These are phyloP conservation scores for Coreius guichenoti DNA, from an alignment of 2,797 vertebrate species.

Conservation along the genomic window DNA sequence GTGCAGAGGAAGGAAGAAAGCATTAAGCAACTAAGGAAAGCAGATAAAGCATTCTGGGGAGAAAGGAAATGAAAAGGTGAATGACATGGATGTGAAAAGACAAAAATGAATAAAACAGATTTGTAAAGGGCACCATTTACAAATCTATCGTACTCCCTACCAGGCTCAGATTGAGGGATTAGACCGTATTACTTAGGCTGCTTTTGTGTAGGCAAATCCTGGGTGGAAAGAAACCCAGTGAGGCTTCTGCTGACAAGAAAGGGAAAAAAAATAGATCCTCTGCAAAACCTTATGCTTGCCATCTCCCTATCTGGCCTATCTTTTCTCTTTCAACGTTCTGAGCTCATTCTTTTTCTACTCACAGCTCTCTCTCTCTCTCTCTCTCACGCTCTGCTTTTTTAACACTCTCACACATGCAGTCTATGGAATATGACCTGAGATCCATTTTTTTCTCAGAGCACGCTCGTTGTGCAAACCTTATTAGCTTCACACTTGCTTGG, in stretches of 20 bases:
- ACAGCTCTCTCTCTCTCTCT: neutral
- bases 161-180: conserved; percentile 85
- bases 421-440: conserved; percentile 24
- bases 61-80: conserved; percentile 34
- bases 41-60: conserved; percentile 12
- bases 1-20: neutral
- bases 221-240: conserved; percentile 66
- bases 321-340: conserved; percentile 16
- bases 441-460: neutral
- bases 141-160: conserved; percentile 85
- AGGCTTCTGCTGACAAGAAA: conserved; percentile 40
- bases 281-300: conserved; percentile 48
- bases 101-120: conserved; percentile 76
- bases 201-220: conserved; percentile 83
- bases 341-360: conserved; percentile 23
- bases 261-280: conserved; percentile 57
- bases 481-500: conserved; percentile 7
- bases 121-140: conserved; percentile 89
- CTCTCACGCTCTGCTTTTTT: conserved; percentile 19
- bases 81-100: conserved; percentile 25
- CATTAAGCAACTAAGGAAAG: neutral
- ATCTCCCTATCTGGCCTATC: conserved; percentile 50
- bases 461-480: conserved; percentile 17
- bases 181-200: conserved; percentile 82
- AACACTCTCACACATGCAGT: conserved; percentile 21